Evolutionary conservation across 2,797 vertebrate genomes (phyloP).

Genomic region (Luscinia megarhynchos): DNA sequence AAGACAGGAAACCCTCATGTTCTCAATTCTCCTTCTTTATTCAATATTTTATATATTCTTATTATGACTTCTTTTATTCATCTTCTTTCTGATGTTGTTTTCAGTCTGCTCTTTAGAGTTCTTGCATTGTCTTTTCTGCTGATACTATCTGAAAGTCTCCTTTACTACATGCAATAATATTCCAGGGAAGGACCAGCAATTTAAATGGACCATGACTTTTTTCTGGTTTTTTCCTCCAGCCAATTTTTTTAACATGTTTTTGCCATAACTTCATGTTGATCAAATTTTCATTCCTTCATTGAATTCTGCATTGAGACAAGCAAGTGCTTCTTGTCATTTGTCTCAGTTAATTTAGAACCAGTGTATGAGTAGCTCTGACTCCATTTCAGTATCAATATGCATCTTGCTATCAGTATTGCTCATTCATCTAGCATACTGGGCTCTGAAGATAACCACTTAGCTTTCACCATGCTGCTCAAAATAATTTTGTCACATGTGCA

Average conservation of each 20-base stretch:
- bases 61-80: not conserved
- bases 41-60: conserved; percentile 50
- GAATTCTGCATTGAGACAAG: not conserved
- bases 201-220: not conserved
- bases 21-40: conserved; percentile 34
- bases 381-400: not conserved
- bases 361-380: not conserved
- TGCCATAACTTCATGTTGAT: not conserved
- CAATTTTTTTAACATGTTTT: not conserved
- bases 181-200: not conserved
- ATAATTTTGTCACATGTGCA: not conserved
- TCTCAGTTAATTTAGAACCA: not conserved
- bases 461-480: not conserved
- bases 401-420: not conserved
- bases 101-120: not conserved
- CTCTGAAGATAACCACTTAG: conserved; percentile 7
- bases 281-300: not conserved
- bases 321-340: not conserved
- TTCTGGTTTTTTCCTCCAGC: not conserved
- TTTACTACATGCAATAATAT: not conserved
- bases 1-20: not conserved
- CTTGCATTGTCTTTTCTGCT: not conserved
- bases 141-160: not conserved
- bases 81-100: conserved; percentile 36
- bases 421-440: not conserved